These are phyloP conservation scores for Gasterosteus nipponicus DNA, from an alignment of 2,113 vertebrate genomes.

Conservation along the genomic window DNA sequence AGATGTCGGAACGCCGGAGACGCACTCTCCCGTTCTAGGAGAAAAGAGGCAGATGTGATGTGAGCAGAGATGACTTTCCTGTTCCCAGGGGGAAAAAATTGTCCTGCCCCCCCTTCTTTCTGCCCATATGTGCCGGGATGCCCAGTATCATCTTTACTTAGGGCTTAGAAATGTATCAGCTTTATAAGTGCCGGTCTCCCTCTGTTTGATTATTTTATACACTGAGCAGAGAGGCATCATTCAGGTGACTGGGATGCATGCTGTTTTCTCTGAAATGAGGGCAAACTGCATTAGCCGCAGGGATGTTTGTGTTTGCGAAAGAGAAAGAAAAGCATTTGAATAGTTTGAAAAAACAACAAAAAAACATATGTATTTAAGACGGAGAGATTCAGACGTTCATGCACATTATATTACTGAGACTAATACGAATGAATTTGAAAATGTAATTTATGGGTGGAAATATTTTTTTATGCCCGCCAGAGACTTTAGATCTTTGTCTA, in stretches of 20 bases:
- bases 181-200: constrained; percentile 63
- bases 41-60: constrained; percentile 69
- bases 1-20: constrained; percentile 63
- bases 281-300: constrained; percentile 67
- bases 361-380: background rate
- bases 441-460: constrained; percentile 53
- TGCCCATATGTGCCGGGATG: constrained; percentile 59
- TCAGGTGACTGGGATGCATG: constrained; percentile 62
- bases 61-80: constrained; percentile 63
- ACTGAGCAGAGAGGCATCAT: constrained; percentile 37
- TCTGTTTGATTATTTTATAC: constrained; percentile 57
- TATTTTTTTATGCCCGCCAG: constrained; percentile 15
- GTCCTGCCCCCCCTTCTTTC: constrained; percentile 49
- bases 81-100: constrained; percentile 14
- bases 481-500: constrained; percentile 32
- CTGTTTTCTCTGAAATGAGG: constrained; percentile 56
- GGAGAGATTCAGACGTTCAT: constrained; percentile 1
- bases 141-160: constrained; percentile 62
- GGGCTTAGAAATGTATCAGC: constrained; percentile 61
- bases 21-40: constrained; percentile 52
- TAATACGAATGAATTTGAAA: constrained; percentile 22
- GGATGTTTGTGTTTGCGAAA: constrained; percentile 48
- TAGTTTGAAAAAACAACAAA: constrained; percentile 16
- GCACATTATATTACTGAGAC: constrained; percentile 5
- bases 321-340: constrained; percentile 36